phyloP scores from a whole-genome alignment of 1,140 invertebrate species.

The Drosophila sp. region DNA sequence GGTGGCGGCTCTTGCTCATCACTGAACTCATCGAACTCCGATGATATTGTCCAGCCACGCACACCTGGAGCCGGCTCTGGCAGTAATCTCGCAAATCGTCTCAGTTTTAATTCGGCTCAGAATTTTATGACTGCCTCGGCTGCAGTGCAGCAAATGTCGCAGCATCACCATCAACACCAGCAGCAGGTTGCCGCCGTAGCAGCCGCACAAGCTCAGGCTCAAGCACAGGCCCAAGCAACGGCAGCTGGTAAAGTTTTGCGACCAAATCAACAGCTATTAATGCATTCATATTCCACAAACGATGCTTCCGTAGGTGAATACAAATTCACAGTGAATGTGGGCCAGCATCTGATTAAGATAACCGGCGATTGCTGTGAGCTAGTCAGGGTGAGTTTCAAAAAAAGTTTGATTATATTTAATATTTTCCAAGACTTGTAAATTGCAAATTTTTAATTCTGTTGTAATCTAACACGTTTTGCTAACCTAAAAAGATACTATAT shows the following conservation, averaged over 20 bases:
- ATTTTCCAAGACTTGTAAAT: no score
- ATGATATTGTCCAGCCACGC: conserved; percentile 85
- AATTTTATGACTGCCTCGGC: conserved; percentile 82
- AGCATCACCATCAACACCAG: conserved; percentile 60
- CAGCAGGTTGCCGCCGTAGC: conserved; percentile 64
- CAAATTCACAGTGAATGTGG: conserved; percentile 92
- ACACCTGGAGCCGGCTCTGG: conserved; percentile 46
- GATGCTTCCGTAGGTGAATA: conserved; percentile 93
- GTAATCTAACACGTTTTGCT: no score
- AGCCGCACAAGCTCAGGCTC: conserved; percentile 63
- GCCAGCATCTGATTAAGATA: conserved; percentile 91
- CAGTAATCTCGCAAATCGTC: conserved; percentile 77
- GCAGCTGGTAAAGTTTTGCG: conserved; percentile 84
- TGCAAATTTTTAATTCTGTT: no score
- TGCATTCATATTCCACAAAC: conserved; percentile 92
- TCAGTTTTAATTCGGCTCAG: conserved; percentile 80
- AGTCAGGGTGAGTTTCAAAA: conserved; percentile 87
- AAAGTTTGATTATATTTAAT: neutral
- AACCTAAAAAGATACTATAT: no score
- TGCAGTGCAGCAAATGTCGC: conserved; percentile 75
- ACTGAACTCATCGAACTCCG: conserved; percentile 90
- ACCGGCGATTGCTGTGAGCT: conserved; percentile 92
- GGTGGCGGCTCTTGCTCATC: conserved; percentile 86
- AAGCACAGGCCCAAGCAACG: conserved; percentile 34
- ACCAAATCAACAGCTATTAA: conserved; percentile 85